These are phyloP conservation scores for Drosophila acutilabella DNA, from an alignment of 2,888 invertebrate species.

Conservation along the genomic window DNA sequence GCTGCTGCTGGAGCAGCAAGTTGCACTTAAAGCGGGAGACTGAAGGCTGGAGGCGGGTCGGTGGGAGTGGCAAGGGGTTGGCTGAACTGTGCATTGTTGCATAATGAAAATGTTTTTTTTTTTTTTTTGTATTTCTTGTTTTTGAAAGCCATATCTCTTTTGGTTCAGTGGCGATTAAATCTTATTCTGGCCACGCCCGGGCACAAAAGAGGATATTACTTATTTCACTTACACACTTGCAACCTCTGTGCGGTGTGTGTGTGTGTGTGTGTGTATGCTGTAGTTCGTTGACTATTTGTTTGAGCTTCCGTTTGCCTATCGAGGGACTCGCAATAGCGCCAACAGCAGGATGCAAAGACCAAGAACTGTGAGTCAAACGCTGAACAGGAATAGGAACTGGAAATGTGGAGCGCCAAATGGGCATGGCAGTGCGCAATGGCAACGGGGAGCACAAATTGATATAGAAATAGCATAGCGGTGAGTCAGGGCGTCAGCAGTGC, in stretches of 20 bases:
- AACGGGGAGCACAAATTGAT: neutral
- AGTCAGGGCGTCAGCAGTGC: neutral
- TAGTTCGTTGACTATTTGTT: conserved; percentile 59
- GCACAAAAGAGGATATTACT: conserved; percentile 62
- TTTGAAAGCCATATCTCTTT: conserved; percentile 43
- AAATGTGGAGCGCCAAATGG: neutral
- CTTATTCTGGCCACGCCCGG: conserved; percentile 48
- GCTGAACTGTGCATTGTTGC: conserved; percentile 51
- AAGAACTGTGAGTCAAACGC: conserved; percentile 3
- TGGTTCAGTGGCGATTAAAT: conserved; percentile 65
- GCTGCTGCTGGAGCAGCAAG: conserved; percentile 7
- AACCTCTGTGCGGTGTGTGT: neutral
- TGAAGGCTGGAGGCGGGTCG: neutral
- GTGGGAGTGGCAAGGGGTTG: neutral
- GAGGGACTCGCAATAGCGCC: conserved; percentile 40
- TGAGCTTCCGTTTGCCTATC: conserved; percentile 56
- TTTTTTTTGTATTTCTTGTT: conserved; percentile 8
- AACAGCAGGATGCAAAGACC: conserved; percentile 40
- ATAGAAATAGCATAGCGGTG: neutral
- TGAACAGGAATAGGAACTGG: neutral
- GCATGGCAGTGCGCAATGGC: neutral
- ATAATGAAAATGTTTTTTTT: conserved; percentile 57
- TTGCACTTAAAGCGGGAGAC: neutral
- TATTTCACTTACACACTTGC: conserved; percentile 24
- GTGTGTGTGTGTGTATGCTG: conserved; percentile 21